These are phyloP conservation scores for Epirrhoe tristata DNA, from an alignment of 2,888 invertebrate species.

Conservation along the genomic window DNA sequence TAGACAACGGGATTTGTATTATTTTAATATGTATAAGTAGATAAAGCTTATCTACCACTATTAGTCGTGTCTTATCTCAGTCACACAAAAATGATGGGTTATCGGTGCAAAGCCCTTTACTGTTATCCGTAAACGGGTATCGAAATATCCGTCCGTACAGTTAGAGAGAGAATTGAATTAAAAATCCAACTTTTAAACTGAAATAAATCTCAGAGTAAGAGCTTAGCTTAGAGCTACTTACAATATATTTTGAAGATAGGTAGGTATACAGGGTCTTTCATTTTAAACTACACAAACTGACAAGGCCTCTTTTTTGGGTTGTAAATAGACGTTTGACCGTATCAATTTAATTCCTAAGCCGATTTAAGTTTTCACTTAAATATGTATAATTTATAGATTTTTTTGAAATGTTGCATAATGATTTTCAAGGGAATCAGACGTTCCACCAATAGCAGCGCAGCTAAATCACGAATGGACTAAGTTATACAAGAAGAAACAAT, in stretches of 20 bases:
- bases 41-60: conserved; percentile 46
- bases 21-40: conserved; percentile 28
- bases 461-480: too few relatives aligned
- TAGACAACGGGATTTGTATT: conserved; percentile 10
- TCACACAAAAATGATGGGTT: conserved; percentile 24
- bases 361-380: too few relatives aligned
- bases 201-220: not conserved
- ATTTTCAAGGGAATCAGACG: too few relatives aligned
- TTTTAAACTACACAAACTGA: too few relatives aligned
- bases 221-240: not conserved
- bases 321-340: too few relatives aligned
- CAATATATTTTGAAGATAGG: not conserved
- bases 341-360: too few relatives aligned
- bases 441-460: too few relatives aligned
- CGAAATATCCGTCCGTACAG: not conserved
- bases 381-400: too few relatives aligned
- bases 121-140: conserved; percentile 31
- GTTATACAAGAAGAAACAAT: too few relatives aligned
- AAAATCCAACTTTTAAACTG: not conserved
- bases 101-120: conserved; percentile 60
- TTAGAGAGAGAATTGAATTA: not conserved
- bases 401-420: too few relatives aligned
- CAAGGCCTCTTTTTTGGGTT: too few relatives aligned
- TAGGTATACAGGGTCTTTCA: too few relatives aligned
- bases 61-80: conserved; percentile 36